Percentiles rank a stretch among this genome's conserved stretches.
Conservation (phyloP, 1,140 invertebrate genomes). For the Tetramorium parvispinum region DNA sequence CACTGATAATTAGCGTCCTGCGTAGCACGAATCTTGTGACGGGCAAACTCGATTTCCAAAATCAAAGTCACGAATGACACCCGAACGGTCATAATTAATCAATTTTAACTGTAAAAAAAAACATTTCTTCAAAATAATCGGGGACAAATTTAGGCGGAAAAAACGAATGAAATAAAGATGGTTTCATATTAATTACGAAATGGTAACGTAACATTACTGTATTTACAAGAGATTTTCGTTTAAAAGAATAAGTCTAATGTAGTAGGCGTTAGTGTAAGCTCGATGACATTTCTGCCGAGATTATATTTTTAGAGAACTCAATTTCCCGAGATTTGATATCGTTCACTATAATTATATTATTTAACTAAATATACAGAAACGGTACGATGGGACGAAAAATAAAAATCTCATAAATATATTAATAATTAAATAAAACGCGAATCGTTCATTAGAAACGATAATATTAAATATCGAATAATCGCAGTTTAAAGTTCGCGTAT, state of each 20-base stretch:
- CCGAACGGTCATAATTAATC: neutral
- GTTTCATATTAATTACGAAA: neutral
- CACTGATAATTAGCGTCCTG: slow-evolving; percentile 50
- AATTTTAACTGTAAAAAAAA: neutral
- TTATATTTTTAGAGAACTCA: slow-evolving; percentile 5
- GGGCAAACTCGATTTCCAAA: neutral
- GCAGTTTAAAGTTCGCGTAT: neutral
- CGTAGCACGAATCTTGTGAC: slow-evolving; percentile 4
- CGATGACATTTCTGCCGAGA: neutral
- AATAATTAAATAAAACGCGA: neutral
- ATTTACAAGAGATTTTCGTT: neutral
- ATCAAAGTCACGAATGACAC: neutral
- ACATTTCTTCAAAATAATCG: neutral
- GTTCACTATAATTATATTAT: slow-evolving; percentile 3
- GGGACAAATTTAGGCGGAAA: neutral
- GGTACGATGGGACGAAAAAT: neutral
- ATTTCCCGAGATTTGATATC: neutral
- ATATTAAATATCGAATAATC: neutral
- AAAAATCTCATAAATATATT: neutral
- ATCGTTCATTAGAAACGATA: neutral
- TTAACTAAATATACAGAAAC: neutral
- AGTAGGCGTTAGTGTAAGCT: neutral
- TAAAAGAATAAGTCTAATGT: neutral
- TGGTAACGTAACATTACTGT: neutral
- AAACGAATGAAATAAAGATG: neutral